Percentiles rank a stretch among this genome's conserved stretches.
Evolutionary conservation across 2,888 invertebrate species (phyloP).

Genomic region (Epinotia nisella): DNA sequence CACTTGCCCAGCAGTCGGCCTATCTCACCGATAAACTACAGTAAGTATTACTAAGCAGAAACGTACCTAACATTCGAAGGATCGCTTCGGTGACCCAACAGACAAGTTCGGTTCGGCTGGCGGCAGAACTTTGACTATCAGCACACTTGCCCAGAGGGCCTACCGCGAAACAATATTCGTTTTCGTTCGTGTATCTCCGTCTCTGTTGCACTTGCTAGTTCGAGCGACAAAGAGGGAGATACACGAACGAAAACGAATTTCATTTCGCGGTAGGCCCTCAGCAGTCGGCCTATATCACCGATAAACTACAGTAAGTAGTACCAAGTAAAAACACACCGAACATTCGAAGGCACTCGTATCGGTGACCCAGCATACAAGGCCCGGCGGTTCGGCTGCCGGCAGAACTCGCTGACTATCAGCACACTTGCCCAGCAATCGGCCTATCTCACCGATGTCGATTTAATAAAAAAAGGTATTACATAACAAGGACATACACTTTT

Average conservation of each 20-base stretch:
- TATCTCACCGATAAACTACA: slow-evolving; percentile 64
- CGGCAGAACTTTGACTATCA: slow-evolving; percentile 60
- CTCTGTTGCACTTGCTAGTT: no score
- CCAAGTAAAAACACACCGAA: slow-evolving; percentile 54
- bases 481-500: no score
- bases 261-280: no score
- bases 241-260: no score
- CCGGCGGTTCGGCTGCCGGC: not conserved
- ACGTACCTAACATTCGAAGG: slow-evolving; percentile 62
- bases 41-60: not conserved
- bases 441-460: slow-evolving; percentile 37
- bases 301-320: slow-evolving; percentile 57
- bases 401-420: slow-evolving; percentile 36
- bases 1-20: slow-evolving; percentile 67
- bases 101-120: no score
- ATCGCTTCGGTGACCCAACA: no score
- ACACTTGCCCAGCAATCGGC: slow-evolving; percentile 39
- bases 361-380: slow-evolving; percentile 42
- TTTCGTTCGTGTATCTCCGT: no score
- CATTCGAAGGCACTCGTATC: slow-evolving; percentile 53
- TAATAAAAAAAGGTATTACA: no score
- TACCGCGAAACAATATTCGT: no score
- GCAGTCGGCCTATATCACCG: slow-evolving; percentile 63
- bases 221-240: no score
- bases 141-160: slow-evolving; percentile 67